Evolutionary conservation across 92 coral and sea anemone species (phyloP).

Genomic region (Nematostella vectensis): DNA sequence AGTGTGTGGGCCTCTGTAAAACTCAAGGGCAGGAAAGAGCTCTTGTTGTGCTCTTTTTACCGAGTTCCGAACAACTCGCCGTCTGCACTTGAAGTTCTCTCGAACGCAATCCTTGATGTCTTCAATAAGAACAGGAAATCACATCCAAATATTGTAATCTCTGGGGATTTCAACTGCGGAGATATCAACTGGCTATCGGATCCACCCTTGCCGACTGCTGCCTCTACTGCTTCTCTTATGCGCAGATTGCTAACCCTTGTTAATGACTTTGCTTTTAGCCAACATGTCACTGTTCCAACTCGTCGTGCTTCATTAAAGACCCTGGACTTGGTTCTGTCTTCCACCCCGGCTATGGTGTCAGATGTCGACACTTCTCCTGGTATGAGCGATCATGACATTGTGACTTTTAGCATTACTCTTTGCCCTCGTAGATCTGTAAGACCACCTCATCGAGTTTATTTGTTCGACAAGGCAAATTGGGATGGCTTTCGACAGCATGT

Average conservation of each 20-base stretch:
- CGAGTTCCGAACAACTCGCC: neutral
- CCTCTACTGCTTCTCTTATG: neutral
- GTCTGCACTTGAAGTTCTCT: neutral
- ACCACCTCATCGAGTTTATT: neutral
- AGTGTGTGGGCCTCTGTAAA: constrained; percentile 40
- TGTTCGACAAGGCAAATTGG: neutral
- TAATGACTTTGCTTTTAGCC: constrained; percentile 6
- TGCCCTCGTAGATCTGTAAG: neutral
- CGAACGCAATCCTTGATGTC: neutral
- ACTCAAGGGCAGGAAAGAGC: constrained; percentile 11
- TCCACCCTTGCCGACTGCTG: constrained; percentile 5
- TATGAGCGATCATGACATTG: constrained; percentile 18
- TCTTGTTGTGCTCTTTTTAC: neutral
- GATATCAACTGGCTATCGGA: constrained; percentile 8
- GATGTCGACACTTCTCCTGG: constrained; percentile 6
- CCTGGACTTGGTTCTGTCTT: constrained; percentile 13
- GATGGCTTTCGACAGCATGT: neutral
- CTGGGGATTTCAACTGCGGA: constrained; percentile 1
- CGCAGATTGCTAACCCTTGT: neutral
- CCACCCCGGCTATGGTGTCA: constrained; percentile 11
- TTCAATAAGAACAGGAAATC: neutral
- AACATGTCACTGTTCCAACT: constrained; percentile 27
- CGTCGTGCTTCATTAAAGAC: constrained; percentile 13
- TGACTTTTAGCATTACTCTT: neutral
- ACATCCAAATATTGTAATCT: neutral